These are phyloP conservation scores for Anthophora plumipes DNA, from an alignment of 2,888 invertebrate genomes.

Conservation along the genomic window DNA sequence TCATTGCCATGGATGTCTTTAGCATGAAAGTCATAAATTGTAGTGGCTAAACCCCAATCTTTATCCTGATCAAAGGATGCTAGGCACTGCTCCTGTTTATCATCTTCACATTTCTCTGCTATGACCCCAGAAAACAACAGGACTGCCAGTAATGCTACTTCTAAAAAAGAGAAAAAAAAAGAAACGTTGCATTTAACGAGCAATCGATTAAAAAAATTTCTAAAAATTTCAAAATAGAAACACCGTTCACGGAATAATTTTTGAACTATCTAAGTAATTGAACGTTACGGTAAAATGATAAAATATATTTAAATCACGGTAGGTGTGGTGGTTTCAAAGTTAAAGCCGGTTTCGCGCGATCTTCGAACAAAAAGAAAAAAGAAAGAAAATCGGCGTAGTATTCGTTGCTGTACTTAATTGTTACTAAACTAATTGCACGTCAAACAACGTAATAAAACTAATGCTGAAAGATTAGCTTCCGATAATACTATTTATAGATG, in stretches of 20 bases:
- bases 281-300: neutral
- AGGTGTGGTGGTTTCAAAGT: neutral
- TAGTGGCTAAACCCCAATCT: conserved; percentile 88
- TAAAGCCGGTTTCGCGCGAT: conserved; percentile 23
- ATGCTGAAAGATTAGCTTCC: neutral
- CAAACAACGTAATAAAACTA: neutral
- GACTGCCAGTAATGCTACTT: conserved; percentile 7
- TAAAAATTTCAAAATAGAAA: neutral
- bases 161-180: conserved; percentile 12
- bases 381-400: neutral
- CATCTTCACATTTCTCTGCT: conserved; percentile 38
- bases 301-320: neutral
- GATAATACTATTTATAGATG: neutral
- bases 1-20: conserved; percentile 93
- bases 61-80: conserved; percentile 75
- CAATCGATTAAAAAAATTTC: neutral
- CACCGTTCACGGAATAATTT: no score
- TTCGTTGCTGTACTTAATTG: neutral
- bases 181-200: neutral
- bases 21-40: conserved; percentile 93
- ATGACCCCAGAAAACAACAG: conserved; percentile 6
- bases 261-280: no score
- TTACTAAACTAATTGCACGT: neutral
- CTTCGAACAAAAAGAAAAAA: neutral
- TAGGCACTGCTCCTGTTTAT: conserved; percentile 27